These are phyloP conservation scores for Ypsolopha sequella DNA, from an alignment of 2,888 invertebrate species.

Conservation along the genomic window DNA sequence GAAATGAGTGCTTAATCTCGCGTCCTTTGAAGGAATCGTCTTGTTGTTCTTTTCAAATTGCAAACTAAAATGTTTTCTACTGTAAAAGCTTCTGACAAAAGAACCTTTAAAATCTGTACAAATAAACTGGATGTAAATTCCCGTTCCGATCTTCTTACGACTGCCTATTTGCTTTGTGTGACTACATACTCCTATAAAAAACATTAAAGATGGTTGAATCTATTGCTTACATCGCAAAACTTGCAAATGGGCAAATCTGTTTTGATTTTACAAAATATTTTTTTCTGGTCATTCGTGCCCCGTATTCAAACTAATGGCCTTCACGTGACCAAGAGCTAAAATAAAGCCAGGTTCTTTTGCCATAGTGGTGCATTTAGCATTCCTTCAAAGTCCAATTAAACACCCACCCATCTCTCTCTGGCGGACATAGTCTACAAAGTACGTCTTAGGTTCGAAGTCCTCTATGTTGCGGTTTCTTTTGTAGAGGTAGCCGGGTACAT, in stretches of 20 bases:
- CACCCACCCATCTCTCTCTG: slow-evolving; percentile 67
- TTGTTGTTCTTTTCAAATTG: slow-evolving; percentile 7
- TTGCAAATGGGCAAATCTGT: background rate
- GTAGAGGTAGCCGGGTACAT: slow-evolving; percentile 62
- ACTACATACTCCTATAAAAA: too few species aligned
- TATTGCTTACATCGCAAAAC: too few species aligned
- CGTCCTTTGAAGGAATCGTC: slow-evolving; percentile 50
- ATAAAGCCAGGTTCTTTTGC: background rate
- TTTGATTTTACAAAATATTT: background rate
- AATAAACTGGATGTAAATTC: background rate
- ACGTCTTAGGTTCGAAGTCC: slow-evolving; percentile 62
- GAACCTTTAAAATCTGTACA: background rate
- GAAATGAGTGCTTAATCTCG: slow-evolving; percentile 59
- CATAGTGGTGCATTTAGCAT: slow-evolving; percentile 32
- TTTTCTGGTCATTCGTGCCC: background rate
- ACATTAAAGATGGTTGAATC: too few species aligned
- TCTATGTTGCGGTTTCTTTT: slow-evolving; percentile 53
- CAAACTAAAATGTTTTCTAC: background rate
- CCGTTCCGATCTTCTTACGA: background rate
- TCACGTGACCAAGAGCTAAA: background rate
- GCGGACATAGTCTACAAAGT: slow-evolving; percentile 66
- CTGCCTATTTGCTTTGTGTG: too few species aligned
- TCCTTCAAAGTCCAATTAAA: slow-evolving; percentile 59
- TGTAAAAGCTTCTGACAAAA: background rate
- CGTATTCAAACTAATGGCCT: background rate